A percentile compares a stretch with the other conserved stretches of the same genome.
Evolutionary conservation across 2,888 invertebrate genomes (phyloP).

Genomic region (Unio delphinus): DNA sequence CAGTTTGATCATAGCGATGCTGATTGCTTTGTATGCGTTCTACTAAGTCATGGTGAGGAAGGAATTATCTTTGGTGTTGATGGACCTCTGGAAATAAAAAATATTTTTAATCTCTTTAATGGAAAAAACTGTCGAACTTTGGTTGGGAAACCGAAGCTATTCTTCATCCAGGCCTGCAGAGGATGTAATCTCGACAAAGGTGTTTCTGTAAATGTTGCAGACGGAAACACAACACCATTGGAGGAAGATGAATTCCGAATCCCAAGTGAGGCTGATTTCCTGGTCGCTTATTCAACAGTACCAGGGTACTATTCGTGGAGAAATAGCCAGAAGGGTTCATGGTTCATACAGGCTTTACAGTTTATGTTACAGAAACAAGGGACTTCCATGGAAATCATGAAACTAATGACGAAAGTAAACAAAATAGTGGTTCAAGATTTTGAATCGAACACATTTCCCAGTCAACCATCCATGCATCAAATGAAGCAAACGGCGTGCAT

Average conservation of each 20-base stretch:
- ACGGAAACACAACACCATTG: slow-evolving; percentile 29
- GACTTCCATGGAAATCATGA: slow-evolving; percentile 47
- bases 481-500: slow-evolving; percentile 67
- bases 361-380: slow-evolving; percentile 55
- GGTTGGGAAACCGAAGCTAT: slow-evolving; percentile 88
- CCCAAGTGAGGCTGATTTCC: slow-evolving; percentile 68
- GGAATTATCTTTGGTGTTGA: slow-evolving; percentile 90
- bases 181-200: slow-evolving; percentile 60
- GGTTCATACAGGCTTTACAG: slow-evolving; percentile 68
- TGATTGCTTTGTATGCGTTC: slow-evolving; percentile 88
- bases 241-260: slow-evolving; percentile 78
- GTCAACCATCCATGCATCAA: slow-evolving; percentile 38
- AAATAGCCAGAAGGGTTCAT: slow-evolving; percentile 67
- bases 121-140: slow-evolving; percentile 83
- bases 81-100: slow-evolving; percentile 86
- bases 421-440: slow-evolving; percentile 66
- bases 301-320: slow-evolving; percentile 70
- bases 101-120: slow-evolving; percentile 77
- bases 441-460: slow-evolving; percentile 58
- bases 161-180: slow-evolving; percentile 76
- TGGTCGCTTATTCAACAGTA: slow-evolving; percentile 68
- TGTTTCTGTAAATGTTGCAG: slow-evolving; percentile 38
- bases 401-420: slow-evolving; percentile 66
- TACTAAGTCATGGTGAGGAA: slow-evolving; percentile 91
- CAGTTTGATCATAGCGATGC: slow-evolving; percentile 84